Evolutionary conservation across 2,888 invertebrate genomes (phyloP), one percentile per base, ranked within the genome.

Genomic region (Chloroclystis v-ata): DNA sequence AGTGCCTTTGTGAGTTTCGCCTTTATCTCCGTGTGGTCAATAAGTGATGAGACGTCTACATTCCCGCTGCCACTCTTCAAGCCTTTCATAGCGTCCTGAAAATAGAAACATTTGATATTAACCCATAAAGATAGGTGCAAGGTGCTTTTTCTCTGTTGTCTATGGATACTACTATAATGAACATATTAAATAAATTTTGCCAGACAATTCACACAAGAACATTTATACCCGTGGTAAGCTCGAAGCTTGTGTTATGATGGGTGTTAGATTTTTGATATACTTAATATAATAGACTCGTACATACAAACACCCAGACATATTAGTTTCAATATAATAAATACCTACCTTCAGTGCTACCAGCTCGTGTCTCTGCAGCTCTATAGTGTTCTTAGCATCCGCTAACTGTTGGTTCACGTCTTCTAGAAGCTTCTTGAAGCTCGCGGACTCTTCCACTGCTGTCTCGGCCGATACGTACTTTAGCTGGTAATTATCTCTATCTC

Each of bases 371-470:
- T 85, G 82, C 44, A 84, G 58, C 54, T 84, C 82, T 53, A 82
- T 72, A n/a, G 75, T 89, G 37, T 82, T 84, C 37, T 72, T 76
- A 4, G 85, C 77, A 16, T 82, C 82, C 7, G 59, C 33, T 28
- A 86, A 53, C 55, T 90, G 83, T 39, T 81, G 78, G 47, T 82
- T 89, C 9, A 89, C 59, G 35, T 89, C 89, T 35, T 90, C 89
- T 25, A 90, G 74, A 55, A 89, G 82, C 52, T 83, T 84, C 56
- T 89, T 89, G 55, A 92, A 87, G 55, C 75, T 91, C 74, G 69
- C 90, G 68, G 60, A 89, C 65, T 85, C 93, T 77, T 66, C 89
- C 65, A 73, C 81, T 67, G 66, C 90, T 71, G 67, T 89, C 78
- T 63, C 89, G 57, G 69, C 90, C 14, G 83, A 89, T 54, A 72